phyloP scores from a whole-genome alignment of 2,797 vertebrate species.

The Otus scops region DNA sequence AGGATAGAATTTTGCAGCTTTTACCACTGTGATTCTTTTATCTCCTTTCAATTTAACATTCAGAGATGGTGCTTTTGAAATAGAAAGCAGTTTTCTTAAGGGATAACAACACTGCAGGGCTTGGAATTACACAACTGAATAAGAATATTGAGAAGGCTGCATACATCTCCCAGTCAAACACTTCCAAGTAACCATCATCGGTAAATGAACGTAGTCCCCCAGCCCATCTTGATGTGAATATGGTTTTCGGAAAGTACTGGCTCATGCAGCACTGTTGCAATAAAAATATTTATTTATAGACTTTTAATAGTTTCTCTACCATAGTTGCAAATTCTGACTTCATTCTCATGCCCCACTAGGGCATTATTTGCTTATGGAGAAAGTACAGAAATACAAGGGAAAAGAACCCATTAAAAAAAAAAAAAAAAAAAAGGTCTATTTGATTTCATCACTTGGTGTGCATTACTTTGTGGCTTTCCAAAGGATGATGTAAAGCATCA shows the following conservation, averaged over 20 bases:
- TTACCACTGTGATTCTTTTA: conserved; percentile 65
- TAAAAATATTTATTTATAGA: conserved; percentile 59
- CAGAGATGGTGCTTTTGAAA: conserved; percentile 69
- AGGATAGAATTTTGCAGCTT: conserved; percentile 33
- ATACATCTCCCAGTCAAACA: conserved; percentile 66
- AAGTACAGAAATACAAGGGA: neutral
- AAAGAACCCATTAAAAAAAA: neutral
- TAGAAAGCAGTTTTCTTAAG: conserved; percentile 69
- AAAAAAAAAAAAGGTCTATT: neutral
- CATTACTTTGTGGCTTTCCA: neutral
- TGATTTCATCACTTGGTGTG: neutral
- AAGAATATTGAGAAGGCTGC: conserved; percentile 70
- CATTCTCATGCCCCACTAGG: neutral
- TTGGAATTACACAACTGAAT: conserved; percentile 71
- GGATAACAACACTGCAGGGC: conserved; percentile 56
- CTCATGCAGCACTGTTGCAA: neutral
- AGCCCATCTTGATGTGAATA: conserved; percentile 58
- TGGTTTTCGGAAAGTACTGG: conserved; percentile 58
- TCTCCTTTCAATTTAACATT: conserved; percentile 71
- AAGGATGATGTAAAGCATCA: neutral
- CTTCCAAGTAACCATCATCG: conserved; percentile 60
- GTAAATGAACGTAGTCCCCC: conserved; percentile 47
- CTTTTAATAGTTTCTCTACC: conserved; percentile 18
- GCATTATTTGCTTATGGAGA: neutral
- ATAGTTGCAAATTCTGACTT: conserved; percentile 2